Conservation (phyloP, 2,797 vertebrate genomes). For the Hypotaenidia okinawae region DNA sequence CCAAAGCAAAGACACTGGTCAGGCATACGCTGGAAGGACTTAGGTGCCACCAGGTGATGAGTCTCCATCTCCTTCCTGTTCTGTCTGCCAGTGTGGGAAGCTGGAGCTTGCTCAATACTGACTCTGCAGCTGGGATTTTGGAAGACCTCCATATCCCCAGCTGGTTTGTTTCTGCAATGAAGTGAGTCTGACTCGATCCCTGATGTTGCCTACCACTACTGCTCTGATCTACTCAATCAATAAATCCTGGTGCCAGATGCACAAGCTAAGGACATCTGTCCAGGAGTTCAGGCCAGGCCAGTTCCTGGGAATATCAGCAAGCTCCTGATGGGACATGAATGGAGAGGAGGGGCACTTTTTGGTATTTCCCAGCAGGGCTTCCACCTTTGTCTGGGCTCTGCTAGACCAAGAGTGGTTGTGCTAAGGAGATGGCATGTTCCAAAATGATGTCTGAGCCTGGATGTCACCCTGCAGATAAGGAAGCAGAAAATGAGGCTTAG, state of each 20-base stretch:
- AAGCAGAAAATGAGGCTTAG: neutral
- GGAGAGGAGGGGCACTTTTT: neutral
- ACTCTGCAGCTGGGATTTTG: neutral
- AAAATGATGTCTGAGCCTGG: neutral
- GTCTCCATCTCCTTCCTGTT: neutral
- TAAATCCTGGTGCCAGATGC: neutral
- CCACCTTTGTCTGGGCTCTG: conserved; percentile 21
- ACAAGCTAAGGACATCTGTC: neutral
- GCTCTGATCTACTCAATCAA: neutral
- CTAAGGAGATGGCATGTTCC: neutral
- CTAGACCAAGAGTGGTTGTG: neutral
- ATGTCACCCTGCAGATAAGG: neutral
- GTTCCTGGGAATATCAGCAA: conserved; percentile 19
- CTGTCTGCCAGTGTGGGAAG: neutral
- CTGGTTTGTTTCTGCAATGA: conserved; percentile 5
- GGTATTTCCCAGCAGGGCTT: conserved; percentile 24
- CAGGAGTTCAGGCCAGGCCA: neutral
- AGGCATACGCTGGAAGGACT: neutral
- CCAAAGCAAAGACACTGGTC: neutral
- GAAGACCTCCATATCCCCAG: neutral
- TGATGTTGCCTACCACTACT: neutral
- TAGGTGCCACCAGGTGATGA: neutral
- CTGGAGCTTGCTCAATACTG: neutral
- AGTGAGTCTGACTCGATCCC: neutral
- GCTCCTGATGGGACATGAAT: neutral